These are phyloP conservation scores for Sinella curviseta DNA, from an alignment of 1,140 invertebrate species.

Conservation along the genomic window DNA sequence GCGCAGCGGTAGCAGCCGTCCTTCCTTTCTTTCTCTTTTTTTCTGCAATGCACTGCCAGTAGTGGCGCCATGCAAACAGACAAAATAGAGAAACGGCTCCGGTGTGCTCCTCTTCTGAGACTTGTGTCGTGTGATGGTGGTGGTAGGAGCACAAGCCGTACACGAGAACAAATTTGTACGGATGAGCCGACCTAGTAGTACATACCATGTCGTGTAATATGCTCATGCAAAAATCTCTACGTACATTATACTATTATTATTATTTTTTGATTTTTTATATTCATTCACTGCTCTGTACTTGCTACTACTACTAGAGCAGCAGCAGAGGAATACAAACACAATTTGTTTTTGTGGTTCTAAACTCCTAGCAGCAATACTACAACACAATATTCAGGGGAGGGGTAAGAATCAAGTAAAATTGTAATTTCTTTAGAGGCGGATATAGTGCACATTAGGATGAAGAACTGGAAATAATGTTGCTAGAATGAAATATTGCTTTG, in stretches of 20 bases:
- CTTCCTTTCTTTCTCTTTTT: neutral
- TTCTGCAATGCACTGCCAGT: constrained; percentile 10
- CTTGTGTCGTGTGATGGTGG: neutral
- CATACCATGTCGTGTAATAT: too few species aligned
- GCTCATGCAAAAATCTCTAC: too few species aligned
- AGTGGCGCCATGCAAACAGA: constrained; percentile 6
- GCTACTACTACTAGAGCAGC: too few species aligned
- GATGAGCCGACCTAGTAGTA: too few species aligned
- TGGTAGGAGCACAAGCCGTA: too few species aligned
- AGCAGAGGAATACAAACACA: neutral
- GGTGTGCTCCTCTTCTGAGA: neutral
- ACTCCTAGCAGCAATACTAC: neutral
- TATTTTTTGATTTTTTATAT: too few species aligned
- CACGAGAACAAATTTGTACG: too few species aligned
- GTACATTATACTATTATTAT: too few species aligned
- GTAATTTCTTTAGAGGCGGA: neutral
- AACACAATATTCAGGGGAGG: too few species aligned
- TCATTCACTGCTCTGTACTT: too few species aligned
- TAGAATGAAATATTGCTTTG: neutral
- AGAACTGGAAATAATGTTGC: neutral
- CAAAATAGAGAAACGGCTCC: neutral
- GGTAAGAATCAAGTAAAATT: too few species aligned
- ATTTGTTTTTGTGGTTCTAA: neutral
- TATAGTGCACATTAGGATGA: too few species aligned
- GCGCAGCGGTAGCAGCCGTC: neutral